Base-by-base conservation (phyloP, 2,113 vertebrate genomes). In the Tenebrosternarchus preto region DNA sequence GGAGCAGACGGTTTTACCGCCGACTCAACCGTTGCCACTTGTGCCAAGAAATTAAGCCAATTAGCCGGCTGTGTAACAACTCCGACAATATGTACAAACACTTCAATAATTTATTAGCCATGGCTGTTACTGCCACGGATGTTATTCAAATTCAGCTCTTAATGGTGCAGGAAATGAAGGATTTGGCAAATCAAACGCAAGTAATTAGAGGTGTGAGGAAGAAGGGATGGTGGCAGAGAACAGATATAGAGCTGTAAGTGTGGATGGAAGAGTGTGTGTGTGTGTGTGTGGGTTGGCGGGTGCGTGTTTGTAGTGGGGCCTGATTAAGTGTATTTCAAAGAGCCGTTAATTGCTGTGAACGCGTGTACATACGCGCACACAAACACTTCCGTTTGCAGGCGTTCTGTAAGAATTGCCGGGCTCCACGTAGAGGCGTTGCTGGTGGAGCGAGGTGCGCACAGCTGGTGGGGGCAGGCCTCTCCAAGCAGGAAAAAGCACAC, bases 21-120 rank as follows among this genome's bases (percentile, higher is more conserved):
- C 60, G 50, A 85, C 71, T 80, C 36, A 27, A 60, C 73, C 77
- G 71, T 36, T 43, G 33, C 70, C 53, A 66, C 43, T 53, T 69
- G 27, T n/a, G 84, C 84, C 85, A 87, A 83, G 82, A 88, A 83
- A 87, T 84, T 85, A 87, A 83, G 67, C 70, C 84, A 86, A 82
- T 87, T 87, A 87, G 77, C 72, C 15, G 64, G 24, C 77, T 78
- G 77, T 46, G 76, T 86, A 83, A 83, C 74, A 81, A 83, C 76
- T 80, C 72, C 56, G 19, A 82, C 83, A 75, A 57, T 87, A 83
- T 80, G 80, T 84, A 84, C 83, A 87, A 83, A 80, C 66, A 86
- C 79, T 81, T 83, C 80, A 80, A 80, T 84, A 83, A 86, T 84
- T 85, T 85, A 85, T 86, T 87, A 83, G 80, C 68, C 80, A 80